Conservation (phyloP, 2,797 vertebrate species). For the Sternarchorhynchus goeldii region DNA sequence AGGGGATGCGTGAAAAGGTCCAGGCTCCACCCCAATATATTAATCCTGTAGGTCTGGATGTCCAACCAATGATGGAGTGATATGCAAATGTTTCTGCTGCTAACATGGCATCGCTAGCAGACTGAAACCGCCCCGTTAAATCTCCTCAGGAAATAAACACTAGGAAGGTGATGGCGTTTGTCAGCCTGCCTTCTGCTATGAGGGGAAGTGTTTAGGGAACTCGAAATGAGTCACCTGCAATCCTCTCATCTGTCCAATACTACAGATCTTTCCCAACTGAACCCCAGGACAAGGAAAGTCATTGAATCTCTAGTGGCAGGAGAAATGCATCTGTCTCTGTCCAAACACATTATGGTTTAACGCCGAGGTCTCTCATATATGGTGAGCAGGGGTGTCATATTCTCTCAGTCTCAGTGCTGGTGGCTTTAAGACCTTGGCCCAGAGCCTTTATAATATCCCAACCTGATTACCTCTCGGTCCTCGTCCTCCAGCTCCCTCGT, state of each 20-base stretch:
- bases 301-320: constrained; percentile 53
- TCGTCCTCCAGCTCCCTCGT: constrained; percentile 9
- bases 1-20: neutral
- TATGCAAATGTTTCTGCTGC: constrained; percentile 50
- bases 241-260: constrained; percentile 35
- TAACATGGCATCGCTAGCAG: constrained; percentile 43
- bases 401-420: constrained; percentile 49
- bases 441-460: constrained; percentile 49
- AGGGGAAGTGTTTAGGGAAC: constrained; percentile 8
- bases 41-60: constrained; percentile 20
- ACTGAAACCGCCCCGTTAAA: constrained; percentile 53
- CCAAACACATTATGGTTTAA: constrained; percentile 58
- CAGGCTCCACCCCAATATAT: neutral
- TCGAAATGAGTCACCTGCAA: constrained; percentile 30
- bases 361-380: constrained; percentile 24
- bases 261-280: constrained; percentile 25
- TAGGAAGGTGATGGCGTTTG: constrained; percentile 45
- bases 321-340: constrained; percentile 62
- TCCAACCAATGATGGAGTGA: constrained; percentile 41
- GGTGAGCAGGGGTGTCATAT: constrained; percentile 43
- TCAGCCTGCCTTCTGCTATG: constrained; percentile 45
- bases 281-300: constrained; percentile 47
- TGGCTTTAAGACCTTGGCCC: constrained; percentile 41
- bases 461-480: constrained; percentile 41
- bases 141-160: constrained; percentile 53